Evolutionary conservation across 2,888 invertebrate species (phyloP), one percentile per base, ranked within the genome.

Genomic region (Pseudococcus longispinus): DNA sequence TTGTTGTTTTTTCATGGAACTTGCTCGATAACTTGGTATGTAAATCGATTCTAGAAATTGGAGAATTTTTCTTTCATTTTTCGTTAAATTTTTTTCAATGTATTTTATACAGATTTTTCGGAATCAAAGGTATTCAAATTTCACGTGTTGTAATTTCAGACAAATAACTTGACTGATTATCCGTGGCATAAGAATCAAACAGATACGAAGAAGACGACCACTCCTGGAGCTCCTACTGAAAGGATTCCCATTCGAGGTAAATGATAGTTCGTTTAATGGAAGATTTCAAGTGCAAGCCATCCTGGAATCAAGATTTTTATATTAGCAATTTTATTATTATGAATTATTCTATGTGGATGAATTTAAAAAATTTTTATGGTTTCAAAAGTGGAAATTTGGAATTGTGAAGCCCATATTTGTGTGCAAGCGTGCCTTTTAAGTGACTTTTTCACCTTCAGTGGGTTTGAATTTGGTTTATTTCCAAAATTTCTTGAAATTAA

Each of bases 241-340:
- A 92, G 96, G 89, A 94, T 95, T 9, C 96, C 96, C 23, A 96
- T 96, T 86, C 94, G 95, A 93, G 95, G 95, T 95, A 92, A 89
- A 80, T 15, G 11, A 42, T 32, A 29, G 15, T 29, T 32, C 18
- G 15, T 29, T 18, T 5, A 29, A 29, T 70, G 70, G 70, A 70
- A 29, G 70, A 29, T 42, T 86, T 29, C 37, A 23, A 55, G 77
- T 29, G 37, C 0, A 37, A 37, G 4, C 37, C 37, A 37, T 0
- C 8, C 1, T 37, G 37, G 37, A 37, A 8, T 37, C 37, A 37
- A 6, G n/a, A n/a, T n/a, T n/a, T n/a, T n/a, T n/a, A n/a, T n/a
- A n/a, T n/a, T n/a, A n/a, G n/a, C n/a, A n/a, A n/a, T n/a, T n/a
- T n/a, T n/a, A n/a, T n/a, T n/a, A n/a, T n/a, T n/a, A n/a, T n/a